Evolutionary conservation across 2,888 invertebrate species (phyloP).

Genomic region (Acleris cristana): DNA sequence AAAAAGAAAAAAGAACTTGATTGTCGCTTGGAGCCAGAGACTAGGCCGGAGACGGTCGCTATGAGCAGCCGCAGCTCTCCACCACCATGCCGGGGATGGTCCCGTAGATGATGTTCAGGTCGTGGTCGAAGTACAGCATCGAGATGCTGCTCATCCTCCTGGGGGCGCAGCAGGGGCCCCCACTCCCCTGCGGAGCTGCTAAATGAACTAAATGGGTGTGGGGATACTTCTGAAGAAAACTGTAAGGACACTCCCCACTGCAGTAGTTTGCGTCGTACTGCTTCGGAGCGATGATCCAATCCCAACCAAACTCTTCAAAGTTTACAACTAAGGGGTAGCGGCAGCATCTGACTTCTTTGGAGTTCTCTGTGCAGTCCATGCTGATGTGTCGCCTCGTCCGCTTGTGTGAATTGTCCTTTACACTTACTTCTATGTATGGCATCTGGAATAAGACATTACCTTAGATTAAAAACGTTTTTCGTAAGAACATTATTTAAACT

Average conservation of each 20-base stretch:
- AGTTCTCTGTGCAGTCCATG: constrained; percentile 92
- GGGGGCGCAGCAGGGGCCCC: constrained; percentile 96
- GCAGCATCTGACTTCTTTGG: constrained; percentile 94
- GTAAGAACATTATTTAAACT: too few relatives aligned
- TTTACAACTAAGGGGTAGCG: constrained; percentile 96
- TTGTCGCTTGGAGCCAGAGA: constrained; percentile 55
- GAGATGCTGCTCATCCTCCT: constrained; percentile 93
- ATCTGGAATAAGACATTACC: constrained; percentile 60
- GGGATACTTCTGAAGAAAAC: constrained; percentile 93
- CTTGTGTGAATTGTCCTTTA: constrained; percentile 80
- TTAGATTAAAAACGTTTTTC: background rate
- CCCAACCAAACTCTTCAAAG: constrained; percentile 98
- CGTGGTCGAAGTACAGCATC: constrained; percentile 96
- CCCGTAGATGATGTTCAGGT: constrained; percentile 93
- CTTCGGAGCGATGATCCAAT: constrained; percentile 98
- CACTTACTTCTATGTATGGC: constrained; percentile 81
- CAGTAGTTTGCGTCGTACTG: constrained; percentile 98
- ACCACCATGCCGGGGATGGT: constrained; percentile 97
- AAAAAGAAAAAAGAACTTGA: background rate
- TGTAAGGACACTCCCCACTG: constrained; percentile 95
- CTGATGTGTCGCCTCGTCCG: constrained; percentile 91
- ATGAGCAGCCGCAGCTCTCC: constrained; percentile 96
- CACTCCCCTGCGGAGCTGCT: constrained; percentile 89
- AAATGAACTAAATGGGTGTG: constrained; percentile 95
- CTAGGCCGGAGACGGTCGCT: constrained; percentile 55